A percentile compares a stretch with the other conserved stretches of the same genome.
Evolutionary conservation across 2,888 invertebrate genomes (phyloP).

Genomic region (Lasioglossum figueresi): DNA sequence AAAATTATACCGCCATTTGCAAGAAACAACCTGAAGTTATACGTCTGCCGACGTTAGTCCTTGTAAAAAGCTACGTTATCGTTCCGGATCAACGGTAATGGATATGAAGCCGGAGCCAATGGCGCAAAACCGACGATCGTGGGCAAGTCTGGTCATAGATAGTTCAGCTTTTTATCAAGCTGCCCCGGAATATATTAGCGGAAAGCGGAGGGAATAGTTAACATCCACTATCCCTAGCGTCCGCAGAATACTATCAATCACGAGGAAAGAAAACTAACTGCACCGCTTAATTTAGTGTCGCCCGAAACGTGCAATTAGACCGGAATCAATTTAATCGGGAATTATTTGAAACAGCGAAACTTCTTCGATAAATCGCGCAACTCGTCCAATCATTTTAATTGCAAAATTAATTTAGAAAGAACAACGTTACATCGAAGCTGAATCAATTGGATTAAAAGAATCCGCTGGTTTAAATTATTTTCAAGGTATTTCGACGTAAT

Average conservation of each 20-base stretch:
- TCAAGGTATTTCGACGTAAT: not conserved
- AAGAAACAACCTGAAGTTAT: constrained; percentile 52
- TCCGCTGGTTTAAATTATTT: not conserved
- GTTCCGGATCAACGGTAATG: constrained; percentile 57
- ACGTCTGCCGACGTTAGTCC: constrained; percentile 40
- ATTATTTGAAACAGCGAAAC: not conserved
- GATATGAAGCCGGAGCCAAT: constrained; percentile 48
- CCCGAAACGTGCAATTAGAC: constrained; percentile 13
- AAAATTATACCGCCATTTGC: not conserved
- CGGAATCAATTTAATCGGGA: constrained; percentile 1
- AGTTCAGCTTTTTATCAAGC: constrained; percentile 61
- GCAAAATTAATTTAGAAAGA: not conserved
- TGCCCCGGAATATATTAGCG: constrained; percentile 55
- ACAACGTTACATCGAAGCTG: not conserved
- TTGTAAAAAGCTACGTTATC: constrained; percentile 50
- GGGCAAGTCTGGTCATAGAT: constrained; percentile 56
- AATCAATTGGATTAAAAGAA: constrained; percentile 6
- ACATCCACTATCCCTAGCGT: constrained; percentile 30
- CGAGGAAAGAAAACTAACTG: constrained; percentile 29
- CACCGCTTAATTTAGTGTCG: constrained; percentile 24
- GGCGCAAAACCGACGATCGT: constrained; percentile 53
- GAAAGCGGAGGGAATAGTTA: constrained; percentile 50
- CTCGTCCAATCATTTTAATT: not conserved
- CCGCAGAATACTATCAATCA: constrained; percentile 45
- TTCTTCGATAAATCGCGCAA: not conserved